Evolutionary conservation across 1,140 invertebrate species (phyloP).

Genomic region (Drosophila pallidifrons): DNA sequence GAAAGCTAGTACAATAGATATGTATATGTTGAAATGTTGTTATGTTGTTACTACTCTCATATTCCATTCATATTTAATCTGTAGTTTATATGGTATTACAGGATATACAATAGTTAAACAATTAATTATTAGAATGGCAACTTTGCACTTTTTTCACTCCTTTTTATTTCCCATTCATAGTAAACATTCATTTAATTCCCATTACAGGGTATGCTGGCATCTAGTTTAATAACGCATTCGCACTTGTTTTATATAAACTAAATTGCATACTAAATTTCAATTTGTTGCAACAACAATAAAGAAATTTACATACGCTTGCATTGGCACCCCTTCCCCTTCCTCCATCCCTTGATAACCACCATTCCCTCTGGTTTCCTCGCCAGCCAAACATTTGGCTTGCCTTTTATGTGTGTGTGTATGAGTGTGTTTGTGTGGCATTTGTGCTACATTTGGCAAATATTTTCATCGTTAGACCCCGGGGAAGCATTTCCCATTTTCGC

Average conservation of each 20-base stretch:
- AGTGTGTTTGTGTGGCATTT: slow-evolving; percentile 18
- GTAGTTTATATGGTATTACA: background rate
- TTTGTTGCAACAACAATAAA: slow-evolving; percentile 53
- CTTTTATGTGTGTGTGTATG: slow-evolving; percentile 17
- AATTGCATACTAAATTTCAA: slow-evolving; percentile 54
- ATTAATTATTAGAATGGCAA: too few species aligned
- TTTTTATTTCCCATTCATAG: too few species aligned
- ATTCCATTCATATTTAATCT: background rate
- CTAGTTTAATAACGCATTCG: background rate
- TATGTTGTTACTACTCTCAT: background rate
- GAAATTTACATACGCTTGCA: slow-evolving; percentile 55
- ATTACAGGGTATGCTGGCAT: slow-evolving; percentile 7
- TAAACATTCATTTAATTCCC: background rate
- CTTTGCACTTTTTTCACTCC: background rate
- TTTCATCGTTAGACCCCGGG: slow-evolving; percentile 38
- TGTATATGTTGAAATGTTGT: too few species aligned
- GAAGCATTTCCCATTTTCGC: background rate
- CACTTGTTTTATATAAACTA: slow-evolving; percentile 24
- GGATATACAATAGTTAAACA: background rate
- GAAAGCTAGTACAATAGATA: too few species aligned
- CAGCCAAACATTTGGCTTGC: slow-evolving; percentile 29
- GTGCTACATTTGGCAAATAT: slow-evolving; percentile 54
- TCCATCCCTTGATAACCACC: background rate
- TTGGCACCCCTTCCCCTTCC: background rate
- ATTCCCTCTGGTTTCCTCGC: background rate